Percentiles rank a stretch among this genome's conserved stretches.
Evolutionary conservation across 35 echinoderm and acorn worm species (phyloP).

Genomic region (Lytechinus pictus): DNA sequence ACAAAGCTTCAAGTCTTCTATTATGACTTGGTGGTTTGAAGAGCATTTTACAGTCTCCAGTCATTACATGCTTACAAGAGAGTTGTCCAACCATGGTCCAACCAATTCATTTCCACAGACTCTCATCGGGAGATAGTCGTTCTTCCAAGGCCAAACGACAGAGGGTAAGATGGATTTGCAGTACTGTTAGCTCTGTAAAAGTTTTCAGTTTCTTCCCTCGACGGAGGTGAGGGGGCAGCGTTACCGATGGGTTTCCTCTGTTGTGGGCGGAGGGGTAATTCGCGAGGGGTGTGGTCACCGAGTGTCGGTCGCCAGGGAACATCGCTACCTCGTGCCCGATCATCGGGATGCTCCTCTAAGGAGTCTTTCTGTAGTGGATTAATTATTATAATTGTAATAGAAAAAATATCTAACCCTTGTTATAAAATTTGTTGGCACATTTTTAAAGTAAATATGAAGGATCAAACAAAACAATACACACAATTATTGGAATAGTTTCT

Average conservation of each 20-base stretch:
- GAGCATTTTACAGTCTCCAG: too few relatives aligned
- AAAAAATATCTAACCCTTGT: too few relatives aligned
- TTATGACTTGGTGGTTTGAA: too few relatives aligned
- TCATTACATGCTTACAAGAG: background rate
- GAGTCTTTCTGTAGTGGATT: constrained; percentile 1
- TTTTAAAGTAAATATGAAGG: too few relatives aligned
- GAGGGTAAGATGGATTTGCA: background rate
- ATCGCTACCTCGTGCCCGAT: background rate
- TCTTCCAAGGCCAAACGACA: constrained; percentile 31
- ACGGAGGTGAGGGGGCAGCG: background rate
- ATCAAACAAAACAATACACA: too few relatives aligned
- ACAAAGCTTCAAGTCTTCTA: too few relatives aligned
- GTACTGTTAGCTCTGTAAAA: constrained; percentile 22
- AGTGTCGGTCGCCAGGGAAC: constrained; percentile 40
- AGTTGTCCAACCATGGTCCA: background rate
- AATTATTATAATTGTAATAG: too few relatives aligned
- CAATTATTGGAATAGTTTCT: too few relatives aligned
- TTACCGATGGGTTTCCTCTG: background rate
- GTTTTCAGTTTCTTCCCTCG: constrained; percentile 35
- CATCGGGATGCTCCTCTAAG: constrained; percentile 22
- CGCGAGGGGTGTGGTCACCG: background rate
- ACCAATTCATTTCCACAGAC: background rate
- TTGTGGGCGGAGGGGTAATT: background rate
- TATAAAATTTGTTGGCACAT: too few relatives aligned
- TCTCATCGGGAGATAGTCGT: background rate